Evolutionary conservation across 1,140 invertebrate genomes (phyloP).

Genomic region (Aphis gossypii): DNA sequence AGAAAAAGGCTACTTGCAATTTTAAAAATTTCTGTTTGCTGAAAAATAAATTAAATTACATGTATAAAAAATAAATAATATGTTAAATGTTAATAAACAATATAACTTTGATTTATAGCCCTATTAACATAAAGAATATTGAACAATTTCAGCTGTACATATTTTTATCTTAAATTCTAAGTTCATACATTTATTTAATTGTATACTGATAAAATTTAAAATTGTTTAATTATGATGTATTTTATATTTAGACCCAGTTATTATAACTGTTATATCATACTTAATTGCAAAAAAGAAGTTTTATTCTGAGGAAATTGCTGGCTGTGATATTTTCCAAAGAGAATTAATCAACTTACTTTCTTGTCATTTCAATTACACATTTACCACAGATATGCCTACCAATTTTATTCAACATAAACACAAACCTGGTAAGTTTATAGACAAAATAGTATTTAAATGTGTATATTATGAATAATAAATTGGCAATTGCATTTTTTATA

Average conservation of each 20-base stretch:
- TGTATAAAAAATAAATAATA: no score
- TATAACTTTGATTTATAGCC: not conserved
- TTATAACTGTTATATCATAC: not conserved
- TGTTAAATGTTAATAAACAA: no score
- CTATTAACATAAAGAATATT: not conserved
- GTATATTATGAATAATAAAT: not conserved
- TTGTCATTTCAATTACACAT: slow-evolving; percentile 40
- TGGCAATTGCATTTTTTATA: not conserved
- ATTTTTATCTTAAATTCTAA: not conserved
- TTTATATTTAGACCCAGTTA: slow-evolving; percentile 36
- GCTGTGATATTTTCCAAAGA: slow-evolving; percentile 46
- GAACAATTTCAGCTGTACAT: not conserved
- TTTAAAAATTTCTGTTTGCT: no score
- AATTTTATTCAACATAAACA: slow-evolving; percentile 44
- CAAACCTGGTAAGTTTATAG: slow-evolving; percentile 24
- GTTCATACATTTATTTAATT: not conserved
- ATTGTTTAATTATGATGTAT: not conserved
- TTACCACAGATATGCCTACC: not conserved
- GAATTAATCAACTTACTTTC: slow-evolving; percentile 52
- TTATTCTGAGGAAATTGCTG: slow-evolving; percentile 25
- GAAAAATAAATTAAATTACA: no score
- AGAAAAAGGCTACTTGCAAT: no score
- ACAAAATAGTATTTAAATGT: not conserved
- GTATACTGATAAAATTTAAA: not conserved
- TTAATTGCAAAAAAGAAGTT: slow-evolving; percentile 45